phyloP scores from a whole-genome alignment of 1,140 invertebrate genomes.

The Hyles vespertilio region DNA sequence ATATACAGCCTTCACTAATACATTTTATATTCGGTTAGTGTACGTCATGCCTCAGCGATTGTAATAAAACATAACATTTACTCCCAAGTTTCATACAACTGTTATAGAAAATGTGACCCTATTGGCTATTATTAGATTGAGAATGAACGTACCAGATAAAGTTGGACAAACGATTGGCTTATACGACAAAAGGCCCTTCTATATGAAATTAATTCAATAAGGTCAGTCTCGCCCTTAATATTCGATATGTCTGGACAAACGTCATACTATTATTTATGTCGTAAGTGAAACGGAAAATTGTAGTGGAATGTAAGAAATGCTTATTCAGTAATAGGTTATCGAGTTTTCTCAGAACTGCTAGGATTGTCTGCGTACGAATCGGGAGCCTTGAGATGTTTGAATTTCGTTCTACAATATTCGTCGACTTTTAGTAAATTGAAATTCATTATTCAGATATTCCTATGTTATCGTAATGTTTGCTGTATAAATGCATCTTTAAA shows the following conservation, averaged over 20 bases:
- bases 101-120: conserved; percentile 32
- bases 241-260: conserved; percentile 8
- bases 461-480: no score
- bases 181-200: conserved; percentile 46
- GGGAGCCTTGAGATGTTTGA: no score
- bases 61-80: conserved; percentile 35
- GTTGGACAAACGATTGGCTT: conserved; percentile 55
- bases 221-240: conserved; percentile 33
- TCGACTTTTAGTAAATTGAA: no score
- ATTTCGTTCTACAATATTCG: no score
- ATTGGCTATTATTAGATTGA: conserved; percentile 49
- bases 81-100: conserved; percentile 17
- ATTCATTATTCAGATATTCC: no score
- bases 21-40: conserved; percentile 29
- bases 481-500: no score
- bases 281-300: conserved; percentile 17
- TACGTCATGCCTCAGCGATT: conserved; percentile 24
- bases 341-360: no score
- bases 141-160: conserved; percentile 54
- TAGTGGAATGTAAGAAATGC: conserved; percentile 3
- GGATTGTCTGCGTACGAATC: no score
- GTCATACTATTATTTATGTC: conserved; percentile 10
- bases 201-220: conserved; percentile 59
- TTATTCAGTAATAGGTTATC: no score
- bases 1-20: conserved; percentile 15